phyloP scores from a whole-genome alignment of 2,888 invertebrate genomes.

The Torymus aiolomorphi region DNA sequence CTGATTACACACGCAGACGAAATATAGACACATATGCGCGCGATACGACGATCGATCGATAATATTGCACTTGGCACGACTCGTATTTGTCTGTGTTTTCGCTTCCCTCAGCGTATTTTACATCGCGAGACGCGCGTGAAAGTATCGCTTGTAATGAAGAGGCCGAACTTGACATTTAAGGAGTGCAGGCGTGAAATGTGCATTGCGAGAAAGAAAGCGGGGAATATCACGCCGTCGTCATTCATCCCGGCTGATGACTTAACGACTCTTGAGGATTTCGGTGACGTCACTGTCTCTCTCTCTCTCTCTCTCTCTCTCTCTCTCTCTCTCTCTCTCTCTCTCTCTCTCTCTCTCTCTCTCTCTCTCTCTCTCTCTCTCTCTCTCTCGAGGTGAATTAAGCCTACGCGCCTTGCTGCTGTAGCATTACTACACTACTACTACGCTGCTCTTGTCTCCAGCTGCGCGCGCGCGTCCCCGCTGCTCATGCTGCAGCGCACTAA shows the following conservation, averaged over 20 bases:
- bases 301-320: too few relatives aligned
- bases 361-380: too few relatives aligned
- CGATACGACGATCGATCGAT: neutral
- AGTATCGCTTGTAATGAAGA: neutral
- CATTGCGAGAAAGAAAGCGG: neutral
- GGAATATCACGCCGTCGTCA: neutral
- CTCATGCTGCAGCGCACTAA: constrained; percentile 65
- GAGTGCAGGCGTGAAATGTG: neutral
- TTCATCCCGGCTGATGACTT: constrained; percentile 8
- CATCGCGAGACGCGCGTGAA: neutral
- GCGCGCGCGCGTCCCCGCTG: too few relatives aligned
- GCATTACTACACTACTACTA: too few relatives aligned
- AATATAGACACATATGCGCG: neutral
- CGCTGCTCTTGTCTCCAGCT: too few relatives aligned
- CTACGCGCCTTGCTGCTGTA: constrained; percentile 47
- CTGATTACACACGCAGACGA: constrained; percentile 24
- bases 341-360: constrained; percentile 11
- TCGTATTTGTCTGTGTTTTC: too few relatives aligned
- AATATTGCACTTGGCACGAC: too few relatives aligned
- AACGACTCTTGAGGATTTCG: constrained; percentile 16
- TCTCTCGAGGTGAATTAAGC: constrained; percentile 66
- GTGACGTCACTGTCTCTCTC: constrained; percentile 3
- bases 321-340: constrained; percentile 23
- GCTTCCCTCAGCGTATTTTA: neutral
- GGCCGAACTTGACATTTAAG: constrained; percentile 48